Evolutionary conservation across 2,888 invertebrate species (phyloP), one percentile per base, ranked within the genome.

Genomic region (Dascillus cervinus): DNA sequence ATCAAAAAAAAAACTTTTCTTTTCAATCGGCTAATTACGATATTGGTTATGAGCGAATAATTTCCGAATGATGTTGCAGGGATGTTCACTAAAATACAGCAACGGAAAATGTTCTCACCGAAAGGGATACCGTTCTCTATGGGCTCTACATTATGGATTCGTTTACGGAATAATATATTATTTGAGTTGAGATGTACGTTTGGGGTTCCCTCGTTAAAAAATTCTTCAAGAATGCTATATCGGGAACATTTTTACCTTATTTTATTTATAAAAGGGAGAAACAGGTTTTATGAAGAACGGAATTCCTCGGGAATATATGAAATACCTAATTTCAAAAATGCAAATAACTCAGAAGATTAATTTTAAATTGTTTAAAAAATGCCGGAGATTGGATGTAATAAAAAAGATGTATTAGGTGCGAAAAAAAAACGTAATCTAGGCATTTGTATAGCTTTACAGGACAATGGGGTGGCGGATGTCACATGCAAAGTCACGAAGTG

Each of bases 391-490:
- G 22, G 22, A 26, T 32, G 27, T 32, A 32, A 30, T 34, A 41
- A 41, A 41, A 35, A 40, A 40, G 44, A 44, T 44, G 39, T 42
- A 44, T 42, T 44, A 44, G 38, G 44, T 42, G 42, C 37, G 37
- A 39, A 42, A 44, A n/a, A n/a, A n/a, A 41, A 31, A 37, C 39
- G 37, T 44, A 44, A 44, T 44, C 44, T 42, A 32, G 40, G 38
- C 44, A 44, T 44, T 44, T 44, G 44, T 44, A 44, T 42, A 44
- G 44, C 41, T 44, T 42, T 44, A 38, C 39, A 44, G 44, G 39
- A 44, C 44, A 44, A 44, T 44, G 35, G 42, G 40, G 40, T 44
- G 41, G 39, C 39, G 39, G 39, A 30, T 39, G 44, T 40, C 44
- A 44, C 44, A 44, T 44, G 44, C 42, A 44, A 44, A 44, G 44